phyloP scores from a whole-genome alignment of 2,113 vertebrate species.

The Hyperoodon ampullatus region DNA sequence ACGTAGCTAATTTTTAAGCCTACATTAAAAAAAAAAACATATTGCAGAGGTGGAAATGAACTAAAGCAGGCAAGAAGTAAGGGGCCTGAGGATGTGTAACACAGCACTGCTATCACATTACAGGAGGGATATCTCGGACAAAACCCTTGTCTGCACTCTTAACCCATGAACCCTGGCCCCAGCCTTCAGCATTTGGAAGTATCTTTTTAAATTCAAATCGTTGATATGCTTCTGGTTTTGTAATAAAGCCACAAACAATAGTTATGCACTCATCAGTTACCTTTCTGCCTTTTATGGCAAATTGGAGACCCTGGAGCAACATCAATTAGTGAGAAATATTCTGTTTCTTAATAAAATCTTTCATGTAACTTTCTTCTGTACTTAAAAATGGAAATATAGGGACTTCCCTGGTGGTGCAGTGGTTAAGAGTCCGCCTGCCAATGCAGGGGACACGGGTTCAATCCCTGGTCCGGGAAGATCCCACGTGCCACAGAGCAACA shows the following conservation, averaged over 20 bases:
- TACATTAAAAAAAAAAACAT: background rate
- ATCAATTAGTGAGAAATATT: conserved; percentile 41
- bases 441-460: too few species aligned
- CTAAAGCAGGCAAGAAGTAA: background rate
- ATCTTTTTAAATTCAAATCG: conserved; percentile 21
- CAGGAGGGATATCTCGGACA: background rate
- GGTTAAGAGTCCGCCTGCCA: too few species aligned
- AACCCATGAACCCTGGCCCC: background rate
- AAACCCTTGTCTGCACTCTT: background rate
- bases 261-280: conserved; percentile 25
- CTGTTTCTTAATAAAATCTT: conserved; percentile 52
- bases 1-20: background rate
- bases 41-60: background rate
- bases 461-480: too few species aligned
- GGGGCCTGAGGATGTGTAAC: background rate
- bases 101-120: background rate
- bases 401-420: too few species aligned
- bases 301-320: conserved; percentile 7
- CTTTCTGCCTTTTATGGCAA: conserved; percentile 61
- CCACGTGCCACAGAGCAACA: too few species aligned
- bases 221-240: conserved; percentile 38
- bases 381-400: conserved; percentile 49
- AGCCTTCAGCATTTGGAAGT: background rate
- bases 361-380: conserved; percentile 54
- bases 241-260: background rate